phyloP scores from a whole-genome alignment of 2,113 vertebrate genomes.

The Serilophus lunatus region DNA sequence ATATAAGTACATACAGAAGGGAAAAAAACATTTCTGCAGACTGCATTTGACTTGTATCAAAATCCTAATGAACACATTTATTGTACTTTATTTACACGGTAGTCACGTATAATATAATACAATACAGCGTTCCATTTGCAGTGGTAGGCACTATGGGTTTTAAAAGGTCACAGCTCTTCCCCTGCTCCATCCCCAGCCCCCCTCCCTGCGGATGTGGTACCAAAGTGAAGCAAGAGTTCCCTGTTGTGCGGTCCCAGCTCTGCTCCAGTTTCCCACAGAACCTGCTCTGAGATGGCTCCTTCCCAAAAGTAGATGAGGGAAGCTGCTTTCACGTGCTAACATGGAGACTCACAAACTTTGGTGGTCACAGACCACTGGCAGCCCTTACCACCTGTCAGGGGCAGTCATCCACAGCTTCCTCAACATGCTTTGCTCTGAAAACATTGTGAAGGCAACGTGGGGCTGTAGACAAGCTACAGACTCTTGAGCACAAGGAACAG shows the following conservation, averaged over 20 bases:
- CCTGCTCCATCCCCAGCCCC: background rate
- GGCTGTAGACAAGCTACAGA: background rate
- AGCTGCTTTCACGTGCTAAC: background rate
- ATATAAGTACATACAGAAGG: background rate
- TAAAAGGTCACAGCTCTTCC: background rate
- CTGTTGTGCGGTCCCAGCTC: background rate
- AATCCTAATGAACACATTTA: slow-evolving; percentile 24
- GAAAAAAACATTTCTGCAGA: background rate
- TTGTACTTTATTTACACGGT: slow-evolving; percentile 39
- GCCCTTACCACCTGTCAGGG: background rate
- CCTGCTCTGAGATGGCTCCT: background rate
- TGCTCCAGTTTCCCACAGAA: background rate
- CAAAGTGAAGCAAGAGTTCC: background rate
- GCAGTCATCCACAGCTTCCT: background rate
- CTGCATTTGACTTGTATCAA: slow-evolving; percentile 39
- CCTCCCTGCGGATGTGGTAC: background rate
- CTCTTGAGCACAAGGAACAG: background rate
- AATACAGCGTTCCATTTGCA: slow-evolving; percentile 29
- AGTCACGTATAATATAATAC: background rate
- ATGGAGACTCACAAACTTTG: background rate
- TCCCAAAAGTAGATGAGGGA: background rate
- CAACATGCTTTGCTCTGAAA: background rate
- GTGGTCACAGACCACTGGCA: background rate
- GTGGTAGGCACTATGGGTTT: slow-evolving; percentile 34
- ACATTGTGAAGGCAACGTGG: background rate